These are phyloP conservation scores for Blastobasis adustella DNA, from an alignment of 2,888 invertebrate genomes.

Conservation along the genomic window DNA sequence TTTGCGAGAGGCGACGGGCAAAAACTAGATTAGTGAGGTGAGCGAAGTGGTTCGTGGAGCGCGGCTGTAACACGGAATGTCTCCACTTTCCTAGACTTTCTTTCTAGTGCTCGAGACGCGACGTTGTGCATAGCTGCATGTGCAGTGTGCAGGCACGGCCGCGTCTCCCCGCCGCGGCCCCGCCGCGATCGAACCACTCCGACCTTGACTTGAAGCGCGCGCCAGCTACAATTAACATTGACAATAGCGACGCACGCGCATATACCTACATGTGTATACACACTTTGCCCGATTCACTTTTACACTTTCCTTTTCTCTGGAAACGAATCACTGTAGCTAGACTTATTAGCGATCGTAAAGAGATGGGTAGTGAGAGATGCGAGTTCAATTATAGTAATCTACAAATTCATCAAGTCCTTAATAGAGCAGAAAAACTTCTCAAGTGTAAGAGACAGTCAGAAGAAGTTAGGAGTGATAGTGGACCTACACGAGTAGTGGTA, in stretches of 20 bases:
- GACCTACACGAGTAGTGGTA: neutral
- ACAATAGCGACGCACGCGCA: slow-evolving; percentile 59
- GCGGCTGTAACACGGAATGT: slow-evolving; percentile 51
- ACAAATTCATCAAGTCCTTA: slow-evolving; percentile 5
- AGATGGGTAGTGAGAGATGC: no score
- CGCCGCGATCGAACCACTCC: slow-evolving; percentile 53
- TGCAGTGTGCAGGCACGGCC: slow-evolving; percentile 30
- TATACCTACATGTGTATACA: neutral
- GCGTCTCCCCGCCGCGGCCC: slow-evolving; percentile 32
- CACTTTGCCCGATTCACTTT: slow-evolving; percentile 27
- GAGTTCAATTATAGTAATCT: no score
- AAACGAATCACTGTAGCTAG: no score
- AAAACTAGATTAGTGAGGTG: slow-evolving; percentile 29
- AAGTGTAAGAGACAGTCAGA: no score
- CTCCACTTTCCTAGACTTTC: slow-evolving; percentile 67
- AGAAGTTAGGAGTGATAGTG: no score
- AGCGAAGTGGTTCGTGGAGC: neutral
- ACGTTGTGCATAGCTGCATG: slow-evolving; percentile 45
- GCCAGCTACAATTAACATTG: slow-evolving; percentile 58
- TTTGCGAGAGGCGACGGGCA: neutral
- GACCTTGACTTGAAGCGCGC: slow-evolving; percentile 62
- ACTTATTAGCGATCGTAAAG: no score
- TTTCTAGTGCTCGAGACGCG: slow-evolving; percentile 30
- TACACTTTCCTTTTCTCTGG: slow-evolving; percentile 41
- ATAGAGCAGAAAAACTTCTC: neutral